Evolutionary conservation across 2,888 invertebrate species (phyloP), one percentile per base, ranked within the genome.

Genomic region (Atrina japonica): DNA sequence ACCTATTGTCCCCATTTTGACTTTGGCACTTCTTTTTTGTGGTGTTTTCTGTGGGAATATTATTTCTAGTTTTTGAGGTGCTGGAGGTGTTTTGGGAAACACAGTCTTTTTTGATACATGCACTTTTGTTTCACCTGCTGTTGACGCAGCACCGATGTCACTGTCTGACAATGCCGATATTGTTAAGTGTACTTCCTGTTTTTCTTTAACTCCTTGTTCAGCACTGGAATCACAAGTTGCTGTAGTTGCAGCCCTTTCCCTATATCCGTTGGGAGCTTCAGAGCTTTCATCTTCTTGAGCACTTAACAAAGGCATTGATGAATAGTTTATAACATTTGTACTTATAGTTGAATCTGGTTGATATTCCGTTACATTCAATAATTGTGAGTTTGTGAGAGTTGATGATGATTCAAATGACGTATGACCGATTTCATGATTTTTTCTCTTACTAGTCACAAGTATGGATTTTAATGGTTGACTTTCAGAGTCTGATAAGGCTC

Each of bases 1-100:
- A 56, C 85, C 85, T 61, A 88, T 83, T 59, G 88, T 88, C 69
- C 84, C 88, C 81, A 80, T 83, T 73, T 78, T 82, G 29, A 73
- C 72, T 74, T 83, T 85, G 21, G 81, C 80, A 67, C 83, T 71
- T 16, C 74, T 70, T 66, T 78, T 81, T 60, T 76, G 72, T 63
- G 77, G 73, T 66, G 79, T 69, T 75, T 58, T 56, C 47, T 52
- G 69, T 29, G 63, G 63, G 23, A 64, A 56, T 35, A 61, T 35
- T 21, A 61, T 49, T 61, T 61, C 61, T 49, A 61, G 29, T n/a
- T 40, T 21, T 7, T 27, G 29, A 6, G 49, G 29, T 29, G 49
- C 49, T 45, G 58, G 56, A 18, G 64, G 58, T 23, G 14, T 27
- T 58, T 49, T 66, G 30, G 66, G 56, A 45, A 43, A 18, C 9